phyloP scores from a whole-genome alignment of 2,888 invertebrate species.

The Cephonodes hylas region DNA sequence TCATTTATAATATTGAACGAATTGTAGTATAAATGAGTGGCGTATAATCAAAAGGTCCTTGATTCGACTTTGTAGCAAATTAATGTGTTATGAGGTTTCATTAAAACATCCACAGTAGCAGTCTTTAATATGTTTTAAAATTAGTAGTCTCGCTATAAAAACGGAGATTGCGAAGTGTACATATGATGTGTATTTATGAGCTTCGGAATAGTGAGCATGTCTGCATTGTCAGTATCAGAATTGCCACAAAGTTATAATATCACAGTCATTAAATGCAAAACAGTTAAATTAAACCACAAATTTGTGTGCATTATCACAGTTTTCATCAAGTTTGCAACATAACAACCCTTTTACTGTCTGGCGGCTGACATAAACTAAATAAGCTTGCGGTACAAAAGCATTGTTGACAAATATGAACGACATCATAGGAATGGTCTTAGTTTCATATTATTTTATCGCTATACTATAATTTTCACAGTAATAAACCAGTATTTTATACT shows the following conservation, averaged over 20 bases:
- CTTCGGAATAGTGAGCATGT: too few relatives aligned
- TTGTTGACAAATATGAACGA: neutral
- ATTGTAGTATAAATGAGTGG: neutral
- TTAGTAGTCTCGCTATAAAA: too few relatives aligned
- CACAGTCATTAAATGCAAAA: neutral
- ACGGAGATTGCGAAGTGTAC: too few relatives aligned
- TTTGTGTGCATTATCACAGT: neutral
- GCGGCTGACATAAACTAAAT: neutral
- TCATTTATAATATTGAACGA: too few relatives aligned
- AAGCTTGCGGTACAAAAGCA: neutral
- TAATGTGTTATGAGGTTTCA: too few relatives aligned
- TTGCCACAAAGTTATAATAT: neutral
- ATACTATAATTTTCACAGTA: neutral
- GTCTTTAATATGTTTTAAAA: too few relatives aligned
- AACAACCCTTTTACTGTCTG: neutral
- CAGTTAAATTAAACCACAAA: neutral
- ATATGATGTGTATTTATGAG: too few relatives aligned
- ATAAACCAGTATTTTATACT: too few relatives aligned
- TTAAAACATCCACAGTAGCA: too few relatives aligned
- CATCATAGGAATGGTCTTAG: neutral
- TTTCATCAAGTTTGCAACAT: neutral
- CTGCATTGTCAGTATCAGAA: neutral
- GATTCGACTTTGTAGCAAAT: neutral
- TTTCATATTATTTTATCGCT: neutral
- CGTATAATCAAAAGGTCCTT: too few relatives aligned